These are phyloP conservation scores for Microchrysa polita DNA, from an alignment of 2,888 invertebrate genomes.

Conservation along the genomic window DNA sequence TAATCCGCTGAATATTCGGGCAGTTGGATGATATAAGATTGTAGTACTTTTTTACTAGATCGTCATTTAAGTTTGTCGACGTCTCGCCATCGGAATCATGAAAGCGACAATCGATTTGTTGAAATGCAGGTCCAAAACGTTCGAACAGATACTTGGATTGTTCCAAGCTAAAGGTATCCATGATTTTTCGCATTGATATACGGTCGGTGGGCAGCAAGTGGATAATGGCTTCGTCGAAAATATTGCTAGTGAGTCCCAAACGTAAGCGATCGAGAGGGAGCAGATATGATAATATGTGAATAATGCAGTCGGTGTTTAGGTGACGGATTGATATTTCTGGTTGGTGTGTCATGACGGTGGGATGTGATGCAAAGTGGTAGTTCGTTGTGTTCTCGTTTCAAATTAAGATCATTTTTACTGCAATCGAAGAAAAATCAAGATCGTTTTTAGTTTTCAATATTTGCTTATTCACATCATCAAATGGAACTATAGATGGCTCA, in stretches of 20 bases:
- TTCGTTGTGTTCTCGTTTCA: too few relatives aligned
- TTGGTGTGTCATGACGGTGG: too few relatives aligned
- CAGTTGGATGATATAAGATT: background rate
- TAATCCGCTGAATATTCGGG: constrained; percentile 3
- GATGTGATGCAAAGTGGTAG: too few relatives aligned
- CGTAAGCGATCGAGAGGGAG: constrained; percentile 2
- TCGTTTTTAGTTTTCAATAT: too few relatives aligned
- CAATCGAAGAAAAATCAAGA: too few relatives aligned
- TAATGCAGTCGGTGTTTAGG: constrained; percentile 16
- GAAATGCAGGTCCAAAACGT: background rate
- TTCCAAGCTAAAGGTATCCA: background rate
- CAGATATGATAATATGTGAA: background rate
- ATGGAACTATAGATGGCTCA: too few relatives aligned
- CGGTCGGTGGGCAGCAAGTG: background rate
- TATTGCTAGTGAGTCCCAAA: background rate
- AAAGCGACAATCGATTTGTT: constrained; percentile 1
- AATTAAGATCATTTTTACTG: too few relatives aligned
- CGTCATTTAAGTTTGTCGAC: background rate
- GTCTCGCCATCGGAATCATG: background rate
- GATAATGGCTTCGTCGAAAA: background rate
- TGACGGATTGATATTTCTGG: constrained; percentile 6
- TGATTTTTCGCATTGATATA: background rate
- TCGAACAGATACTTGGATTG: background rate
- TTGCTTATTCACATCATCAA: too few relatives aligned
- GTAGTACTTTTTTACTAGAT: background rate